Base-by-base conservation (phyloP, 2,113 vertebrate species). In the Hemicordylus capensis region DNA sequence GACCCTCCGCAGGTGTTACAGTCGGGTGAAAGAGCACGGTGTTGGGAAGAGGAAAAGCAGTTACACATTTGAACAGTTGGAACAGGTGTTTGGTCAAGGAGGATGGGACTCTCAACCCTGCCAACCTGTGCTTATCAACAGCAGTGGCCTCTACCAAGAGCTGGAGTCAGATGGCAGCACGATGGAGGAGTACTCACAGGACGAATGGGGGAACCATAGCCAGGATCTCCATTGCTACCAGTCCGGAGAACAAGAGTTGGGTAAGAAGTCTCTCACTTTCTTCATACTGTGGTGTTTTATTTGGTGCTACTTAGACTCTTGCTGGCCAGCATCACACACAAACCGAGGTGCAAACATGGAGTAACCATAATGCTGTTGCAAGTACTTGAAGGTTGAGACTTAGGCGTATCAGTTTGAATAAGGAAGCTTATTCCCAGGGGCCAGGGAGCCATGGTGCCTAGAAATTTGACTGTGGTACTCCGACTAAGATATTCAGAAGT, bases 31-130 rank as follows among this genome's bases (percentile, higher is more conserved):
- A 96, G 99, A 99, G 94, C 98, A 99, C 0, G 99, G 99, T 72
- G 98, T 99, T 0, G 99, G 99, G 26, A 99, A 99, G 91, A 97
- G 99, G 95, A 99, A 99, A 96, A 99, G 99, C 97, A 99, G 98
- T 96, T 99, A 99, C 96, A 99, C 99, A 0, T 98, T 99, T 12
- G 98, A 99, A 79, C 99, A 99, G 97, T 98, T 99, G 97, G 99
- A 99, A 96, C 98, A 99, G 93, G 99, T 99, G 88, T 99, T 99
- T 56, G 99, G 99, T 51, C 98, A 99, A 94, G 98, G 98, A 48
- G 98, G 98, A 95, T 99, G 99, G 99, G 99, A 99, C 89, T 97
- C 98, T 80, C 98, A 99, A 94, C 97, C 97, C 95, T 99, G 98
- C 92, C 98, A 99, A 89, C 99, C 99, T 0, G 99, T 99, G 88